Evolutionary conservation across 2,797 vertebrate species (phyloP).

Genomic region (Neomorphus geoffroyi): DNA sequence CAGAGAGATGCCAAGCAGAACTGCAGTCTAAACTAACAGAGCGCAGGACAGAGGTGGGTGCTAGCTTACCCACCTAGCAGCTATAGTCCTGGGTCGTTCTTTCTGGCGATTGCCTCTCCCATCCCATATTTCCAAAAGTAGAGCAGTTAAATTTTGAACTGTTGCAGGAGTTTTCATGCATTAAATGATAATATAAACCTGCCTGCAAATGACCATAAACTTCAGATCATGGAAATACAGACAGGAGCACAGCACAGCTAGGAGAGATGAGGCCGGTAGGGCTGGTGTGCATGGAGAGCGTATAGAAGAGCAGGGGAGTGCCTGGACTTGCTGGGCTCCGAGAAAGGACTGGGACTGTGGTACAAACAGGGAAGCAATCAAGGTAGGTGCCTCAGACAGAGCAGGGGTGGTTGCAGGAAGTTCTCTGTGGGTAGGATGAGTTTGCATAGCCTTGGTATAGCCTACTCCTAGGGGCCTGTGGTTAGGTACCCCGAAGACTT

Average conservation of each 20-base stretch:
- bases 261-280: background rate
- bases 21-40: background rate
- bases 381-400: background rate
- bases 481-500: background rate
- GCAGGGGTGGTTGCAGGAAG: background rate
- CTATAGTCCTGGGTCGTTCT: background rate
- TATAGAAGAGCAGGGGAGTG: background rate
- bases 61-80: background rate
- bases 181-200: background rate
- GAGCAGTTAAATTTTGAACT: background rate
- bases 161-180: background rate
- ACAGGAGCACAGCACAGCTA: background rate
- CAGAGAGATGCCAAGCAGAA: background rate
- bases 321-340: background rate
- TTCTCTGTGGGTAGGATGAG: background rate
- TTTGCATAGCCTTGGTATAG: background rate
- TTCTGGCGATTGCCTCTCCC: background rate
- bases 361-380: background rate
- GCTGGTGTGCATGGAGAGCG: background rate
- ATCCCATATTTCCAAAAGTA: background rate
- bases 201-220: background rate
- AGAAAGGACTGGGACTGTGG: background rate
- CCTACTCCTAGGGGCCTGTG: background rate
- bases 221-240: background rate
- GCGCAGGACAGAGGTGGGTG: background rate